Percentiles rank a stretch among this genome's conserved stretches.
Evolutionary conservation across 2,888 invertebrate species (phyloP).

Genomic region (Apotomis turbidana): DNA sequence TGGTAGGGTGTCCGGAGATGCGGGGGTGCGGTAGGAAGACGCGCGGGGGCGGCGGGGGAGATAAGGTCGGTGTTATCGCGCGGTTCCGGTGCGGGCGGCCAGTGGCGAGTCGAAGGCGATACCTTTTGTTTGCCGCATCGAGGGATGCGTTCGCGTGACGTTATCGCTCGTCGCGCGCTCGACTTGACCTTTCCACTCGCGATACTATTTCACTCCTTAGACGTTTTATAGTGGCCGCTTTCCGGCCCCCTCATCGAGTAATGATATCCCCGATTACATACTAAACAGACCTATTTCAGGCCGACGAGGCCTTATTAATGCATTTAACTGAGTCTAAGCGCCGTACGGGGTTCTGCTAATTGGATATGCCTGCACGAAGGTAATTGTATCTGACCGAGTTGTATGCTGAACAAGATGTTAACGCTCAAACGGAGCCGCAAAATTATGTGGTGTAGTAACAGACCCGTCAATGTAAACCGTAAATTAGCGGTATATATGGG

Average conservation of each 20-base stretch:
- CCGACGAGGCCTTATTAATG: conserved; percentile 51
- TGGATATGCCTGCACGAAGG: conserved; percentile 56
- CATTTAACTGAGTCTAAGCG: conserved; percentile 44
- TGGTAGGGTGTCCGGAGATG: conserved; percentile 66
- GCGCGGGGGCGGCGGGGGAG: conserved; percentile 62
- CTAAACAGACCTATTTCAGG: conserved; percentile 41
- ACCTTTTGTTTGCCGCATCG: conserved; percentile 81
- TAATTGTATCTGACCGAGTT: conserved; percentile 52
- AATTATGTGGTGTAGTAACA: not conserved
- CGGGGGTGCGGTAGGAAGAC: conserved; percentile 54
- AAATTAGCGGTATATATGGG: not conserved
- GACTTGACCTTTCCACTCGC: conserved; percentile 75
- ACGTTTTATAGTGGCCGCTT: conserved; percentile 67
- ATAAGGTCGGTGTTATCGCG: conserved; percentile 78
- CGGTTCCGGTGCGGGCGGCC: conserved; percentile 72
- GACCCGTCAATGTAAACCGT: conserved; percentile 2
- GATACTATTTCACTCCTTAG: conserved; percentile 77
- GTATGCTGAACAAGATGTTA: conserved; percentile 24
- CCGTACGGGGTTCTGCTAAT: conserved; percentile 54
- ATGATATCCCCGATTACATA: conserved; percentile 60
- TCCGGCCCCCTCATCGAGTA: conserved; percentile 58
- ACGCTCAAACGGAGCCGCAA: not conserved
- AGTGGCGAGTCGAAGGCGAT: conserved; percentile 80
- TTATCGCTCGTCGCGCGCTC: conserved; percentile 68
- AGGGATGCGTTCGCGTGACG: conserved; percentile 81